These are phyloP conservation scores for Hydraecia micacea DNA, from an alignment of 2,888 invertebrate genomes.

Conservation along the genomic window DNA sequence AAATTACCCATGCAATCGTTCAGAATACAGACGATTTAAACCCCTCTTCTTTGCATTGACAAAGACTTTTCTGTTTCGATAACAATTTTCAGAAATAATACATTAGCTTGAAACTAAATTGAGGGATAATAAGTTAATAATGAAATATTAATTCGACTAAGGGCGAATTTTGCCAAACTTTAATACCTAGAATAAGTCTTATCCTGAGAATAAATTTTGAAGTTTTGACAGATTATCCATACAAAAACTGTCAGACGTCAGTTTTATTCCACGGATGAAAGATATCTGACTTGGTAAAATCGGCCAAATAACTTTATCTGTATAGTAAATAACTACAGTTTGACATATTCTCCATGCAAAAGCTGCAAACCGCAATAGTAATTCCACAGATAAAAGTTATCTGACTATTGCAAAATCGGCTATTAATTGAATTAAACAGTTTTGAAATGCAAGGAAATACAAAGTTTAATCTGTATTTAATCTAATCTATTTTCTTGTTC, in stretches of 20 bases:
- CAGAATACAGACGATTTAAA: constrained; percentile 19
- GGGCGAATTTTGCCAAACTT: not conserved
- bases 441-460: too few species aligned
- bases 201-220: not conserved
- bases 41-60: not conserved
- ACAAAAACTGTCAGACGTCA: not conserved
- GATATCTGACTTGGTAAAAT: too few species aligned
- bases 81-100: not conserved
- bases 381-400: too few species aligned
- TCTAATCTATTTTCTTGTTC: too few species aligned
- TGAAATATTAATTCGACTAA: not conserved
- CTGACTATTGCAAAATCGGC: too few species aligned
- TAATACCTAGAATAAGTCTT: not conserved
- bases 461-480: too few species aligned
- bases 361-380: too few species aligned
- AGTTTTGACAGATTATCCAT: not conserved
- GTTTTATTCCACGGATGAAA: not conserved
- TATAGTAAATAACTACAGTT: too few species aligned
- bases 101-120: not conserved
- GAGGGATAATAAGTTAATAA: too few species aligned
- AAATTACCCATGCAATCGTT: constrained; percentile 41
- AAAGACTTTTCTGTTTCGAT: not conserved
- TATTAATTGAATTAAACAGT: too few species aligned
- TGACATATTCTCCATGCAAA: too few species aligned
- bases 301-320: too few species aligned